These are phyloP conservation scores for Meandrusa payeni DNA, from an alignment of 2,888 invertebrate genomes.

Conservation along the genomic window DNA sequence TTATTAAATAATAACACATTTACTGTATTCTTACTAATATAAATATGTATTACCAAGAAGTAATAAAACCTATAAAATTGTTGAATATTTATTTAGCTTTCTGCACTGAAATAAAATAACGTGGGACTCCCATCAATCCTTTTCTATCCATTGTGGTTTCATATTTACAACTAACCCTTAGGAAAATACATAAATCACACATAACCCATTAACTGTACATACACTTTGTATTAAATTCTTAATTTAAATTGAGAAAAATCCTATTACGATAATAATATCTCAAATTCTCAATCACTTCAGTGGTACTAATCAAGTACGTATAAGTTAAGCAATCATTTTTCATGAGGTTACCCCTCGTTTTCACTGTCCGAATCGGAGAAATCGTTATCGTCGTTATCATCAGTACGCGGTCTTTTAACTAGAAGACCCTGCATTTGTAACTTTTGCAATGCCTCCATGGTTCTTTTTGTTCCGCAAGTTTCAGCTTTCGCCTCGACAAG, in stretches of 20 bases:
- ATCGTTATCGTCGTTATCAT: slow-evolving; percentile 46
- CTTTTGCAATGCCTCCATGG: slow-evolving; percentile 68
- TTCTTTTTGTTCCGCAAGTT: slow-evolving; percentile 47
- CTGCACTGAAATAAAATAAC: slow-evolving; percentile 9
- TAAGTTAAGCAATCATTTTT: slow-evolving; percentile 21
- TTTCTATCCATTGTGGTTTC: background rate
- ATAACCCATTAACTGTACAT: background rate
- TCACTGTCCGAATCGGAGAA: slow-evolving; percentile 41
- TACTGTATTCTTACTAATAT: slow-evolving; percentile 25
- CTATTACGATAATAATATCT: no score
- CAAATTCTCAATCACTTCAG: no score
- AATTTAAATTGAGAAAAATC: no score
- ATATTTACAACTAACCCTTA: slow-evolving; percentile 21
- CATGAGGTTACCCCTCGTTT: slow-evolving; percentile 39
- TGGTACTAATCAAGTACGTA: no score
- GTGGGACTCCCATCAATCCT: background rate
- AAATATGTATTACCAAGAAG: slow-evolving; percentile 21
- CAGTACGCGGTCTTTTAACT: slow-evolving; percentile 65
- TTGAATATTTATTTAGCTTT: slow-evolving; percentile 18
- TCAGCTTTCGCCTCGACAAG: slow-evolving; percentile 56
- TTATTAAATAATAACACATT: slow-evolving; percentile 35
- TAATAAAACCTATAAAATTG: slow-evolving; percentile 20
- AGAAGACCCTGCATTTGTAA: slow-evolving; percentile 68
- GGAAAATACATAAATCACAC: slow-evolving; percentile 4
- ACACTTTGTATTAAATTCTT: no score